phyloP scores from a whole-genome alignment of 2,113 vertebrate species.

The Oreochromis niloticus region DNA sequence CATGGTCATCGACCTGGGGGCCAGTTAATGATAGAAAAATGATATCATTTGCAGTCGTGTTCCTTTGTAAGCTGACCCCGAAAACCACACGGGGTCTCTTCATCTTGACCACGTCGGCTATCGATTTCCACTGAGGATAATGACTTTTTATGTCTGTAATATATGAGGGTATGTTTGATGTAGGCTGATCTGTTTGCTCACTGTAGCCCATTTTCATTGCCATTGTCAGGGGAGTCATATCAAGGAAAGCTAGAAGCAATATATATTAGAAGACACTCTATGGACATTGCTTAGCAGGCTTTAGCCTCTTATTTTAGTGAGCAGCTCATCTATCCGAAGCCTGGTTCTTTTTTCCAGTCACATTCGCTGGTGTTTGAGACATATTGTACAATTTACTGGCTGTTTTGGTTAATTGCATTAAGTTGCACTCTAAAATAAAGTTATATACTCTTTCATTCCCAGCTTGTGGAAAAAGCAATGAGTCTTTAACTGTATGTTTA shows the following conservation, averaged over 20 bases:
- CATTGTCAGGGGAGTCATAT: slow-evolving; percentile 53
- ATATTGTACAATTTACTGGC: neutral
- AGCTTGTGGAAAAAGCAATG: neutral
- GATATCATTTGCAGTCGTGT: slow-evolving; percentile 62
- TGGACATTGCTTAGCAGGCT: slow-evolving; percentile 25
- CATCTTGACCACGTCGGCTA: slow-evolving; percentile 63
- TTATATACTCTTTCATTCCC: neutral
- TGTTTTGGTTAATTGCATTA: neutral
- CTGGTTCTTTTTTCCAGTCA: neutral
- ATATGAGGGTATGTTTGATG: slow-evolving; percentile 66
- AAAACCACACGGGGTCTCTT: slow-evolving; percentile 64
- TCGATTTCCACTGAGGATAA: slow-evolving; percentile 69
- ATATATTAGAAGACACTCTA: slow-evolving; percentile 25
- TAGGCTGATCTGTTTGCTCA: slow-evolving; percentile 63
- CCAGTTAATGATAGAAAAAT: slow-evolving; percentile 63
- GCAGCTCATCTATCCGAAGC: neutral
- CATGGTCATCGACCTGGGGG: slow-evolving; percentile 53
- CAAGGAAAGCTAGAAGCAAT: slow-evolving; percentile 16
- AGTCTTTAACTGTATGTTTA: neutral
- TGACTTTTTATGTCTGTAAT: slow-evolving; percentile 71
- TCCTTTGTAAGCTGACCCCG: slow-evolving; percentile 64
- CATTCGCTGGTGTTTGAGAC: neutral
- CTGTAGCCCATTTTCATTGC: slow-evolving; percentile 58
- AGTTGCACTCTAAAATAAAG: neutral
- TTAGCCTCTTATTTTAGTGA: slow-evolving; percentile 3